A percentile compares a stretch with the other conserved stretches of the same genome.
phyloP scores from a whole-genome alignment of 2,888 invertebrate species.

The Melanostoma scalare region DNA sequence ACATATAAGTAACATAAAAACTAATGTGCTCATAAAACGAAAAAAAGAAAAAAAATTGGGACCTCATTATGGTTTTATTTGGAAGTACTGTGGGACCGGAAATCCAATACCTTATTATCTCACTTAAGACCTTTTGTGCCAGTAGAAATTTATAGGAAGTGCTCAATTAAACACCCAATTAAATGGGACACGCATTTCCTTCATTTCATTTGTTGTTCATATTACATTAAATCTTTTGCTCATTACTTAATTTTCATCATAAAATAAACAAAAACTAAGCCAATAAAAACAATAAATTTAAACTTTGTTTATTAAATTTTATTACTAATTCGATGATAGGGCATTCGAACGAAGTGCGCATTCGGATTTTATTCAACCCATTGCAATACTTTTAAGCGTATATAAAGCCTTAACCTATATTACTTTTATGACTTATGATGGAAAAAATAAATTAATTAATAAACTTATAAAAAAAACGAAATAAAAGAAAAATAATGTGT shows the following conservation, averaged over 20 bases:
- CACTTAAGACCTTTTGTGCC: slow-evolving; percentile 22
- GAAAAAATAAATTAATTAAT: slow-evolving; percentile 2
- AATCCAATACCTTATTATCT: slow-evolving; percentile 37
- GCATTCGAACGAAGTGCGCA: slow-evolving; percentile 25
- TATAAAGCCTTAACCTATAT: slow-evolving; percentile 18
- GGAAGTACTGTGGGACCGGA: slow-evolving; percentile 40
- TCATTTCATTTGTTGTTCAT: slow-evolving; percentile 19
- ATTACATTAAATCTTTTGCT: slow-evolving; percentile 12
- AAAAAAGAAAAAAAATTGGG: slow-evolving; percentile 35
- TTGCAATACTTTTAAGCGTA: slow-evolving; percentile 14
- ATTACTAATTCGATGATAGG: slow-evolving; percentile 15
- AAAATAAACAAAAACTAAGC: slow-evolving; percentile 27
- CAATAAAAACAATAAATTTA: slow-evolving; percentile 47
- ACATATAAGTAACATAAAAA: slow-evolving; percentile 22
- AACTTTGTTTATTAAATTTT: slow-evolving; percentile 25
- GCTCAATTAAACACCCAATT: slow-evolving; percentile 47
- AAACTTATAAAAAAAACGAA: slow-evolving; percentile 11
- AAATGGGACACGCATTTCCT: slow-evolving; percentile 57
- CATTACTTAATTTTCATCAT: slow-evolving; percentile 21
- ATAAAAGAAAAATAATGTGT: slow-evolving; percentile 42
- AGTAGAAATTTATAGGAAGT: slow-evolving; percentile 24
- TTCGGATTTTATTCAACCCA: slow-evolving; percentile 26
- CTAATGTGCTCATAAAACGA: slow-evolving; percentile 41
- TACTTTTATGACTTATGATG: slow-evolving; percentile 19
- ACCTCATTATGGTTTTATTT: slow-evolving; percentile 47